Conservation (phyloP, 2,113 vertebrate genomes). For the Diadophis punctatus region DNA sequence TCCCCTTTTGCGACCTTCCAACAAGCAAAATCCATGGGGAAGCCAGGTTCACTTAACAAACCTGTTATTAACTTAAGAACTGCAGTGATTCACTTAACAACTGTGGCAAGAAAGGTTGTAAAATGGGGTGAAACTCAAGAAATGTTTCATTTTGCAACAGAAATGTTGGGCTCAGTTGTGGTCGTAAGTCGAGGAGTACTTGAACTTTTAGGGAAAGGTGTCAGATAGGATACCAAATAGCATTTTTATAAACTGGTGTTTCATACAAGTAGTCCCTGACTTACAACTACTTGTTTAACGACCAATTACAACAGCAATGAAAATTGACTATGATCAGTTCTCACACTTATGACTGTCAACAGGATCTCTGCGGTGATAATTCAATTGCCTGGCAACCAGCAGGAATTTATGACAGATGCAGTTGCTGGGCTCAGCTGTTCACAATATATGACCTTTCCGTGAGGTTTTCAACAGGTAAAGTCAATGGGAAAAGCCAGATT, state of each 20-base stretch:
- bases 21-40: no score
- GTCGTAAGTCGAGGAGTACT: no score
- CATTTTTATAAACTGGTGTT: not conserved
- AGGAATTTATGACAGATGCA: not conserved
- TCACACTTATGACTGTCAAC: not conserved
- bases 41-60: no score
- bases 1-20: no score
- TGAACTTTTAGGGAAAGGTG: not conserved
- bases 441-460: not conserved
- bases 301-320: not conserved
- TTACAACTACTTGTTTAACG: not conserved
- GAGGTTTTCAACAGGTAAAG: not conserved
- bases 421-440: not conserved
- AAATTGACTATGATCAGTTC: not conserved
- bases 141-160: no score
- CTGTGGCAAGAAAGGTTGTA: no score
- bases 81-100: no score
- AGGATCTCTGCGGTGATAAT: not conserved
- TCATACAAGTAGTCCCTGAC: not conserved
- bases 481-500: not conserved
- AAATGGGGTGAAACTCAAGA: no score
- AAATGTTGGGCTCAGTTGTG: no score
- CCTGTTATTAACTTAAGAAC: no score
- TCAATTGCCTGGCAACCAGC: not conserved
- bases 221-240: not conserved